Base-by-base conservation (phyloP, 2,888 invertebrate genomes). In the Diploptera punctata region DNA sequence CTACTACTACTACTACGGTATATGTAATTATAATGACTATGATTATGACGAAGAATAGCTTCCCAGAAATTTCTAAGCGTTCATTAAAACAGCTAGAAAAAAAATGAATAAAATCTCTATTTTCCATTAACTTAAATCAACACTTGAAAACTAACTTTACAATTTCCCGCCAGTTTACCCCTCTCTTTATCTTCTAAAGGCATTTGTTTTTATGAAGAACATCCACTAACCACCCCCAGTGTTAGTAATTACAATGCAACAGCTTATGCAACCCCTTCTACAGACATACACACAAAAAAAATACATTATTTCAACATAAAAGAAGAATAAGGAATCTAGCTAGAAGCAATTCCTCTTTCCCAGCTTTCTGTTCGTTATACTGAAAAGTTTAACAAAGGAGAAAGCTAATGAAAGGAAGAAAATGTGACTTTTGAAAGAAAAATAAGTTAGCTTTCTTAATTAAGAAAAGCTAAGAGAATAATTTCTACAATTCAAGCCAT, bases 391-490 rank as follows among this genome's bases (percentile, higher is more conserved):
- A 62, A 65, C 65, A 65, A 65, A 65, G 65, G 65, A 44, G 47
- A 26, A 65, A 7, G 29, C 65, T 65, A 65, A 65, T 65, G 65
- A 65, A 47, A 65, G 65, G 47, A 47, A 21, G 24, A 24, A 65
- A 65, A 65, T 5, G 57, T 31, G 57, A 54, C 21, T 54, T 54
- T 5, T 24, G 54, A 47, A 65, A 65, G 65, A 43, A 65, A 65
- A 65, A 65, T 65, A 65, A 43, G 65, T 65, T 47, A 65, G 47
- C 65, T 10, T 65, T 47, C 47, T 65, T 65, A 65, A 65, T 65
- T 65, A 65, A 65, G 57, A 57, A 57, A 57, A 57, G 24, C 57
- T 57, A 57, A 29, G 26, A 57, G 31, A 57, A 57, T 57, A 29
- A 26, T 16, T 29, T 52, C 1, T 18, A 9, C 13, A 52, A 52